Conservation (phyloP, 2,888 invertebrate genomes). For the Crepidodera aurea region DNA sequence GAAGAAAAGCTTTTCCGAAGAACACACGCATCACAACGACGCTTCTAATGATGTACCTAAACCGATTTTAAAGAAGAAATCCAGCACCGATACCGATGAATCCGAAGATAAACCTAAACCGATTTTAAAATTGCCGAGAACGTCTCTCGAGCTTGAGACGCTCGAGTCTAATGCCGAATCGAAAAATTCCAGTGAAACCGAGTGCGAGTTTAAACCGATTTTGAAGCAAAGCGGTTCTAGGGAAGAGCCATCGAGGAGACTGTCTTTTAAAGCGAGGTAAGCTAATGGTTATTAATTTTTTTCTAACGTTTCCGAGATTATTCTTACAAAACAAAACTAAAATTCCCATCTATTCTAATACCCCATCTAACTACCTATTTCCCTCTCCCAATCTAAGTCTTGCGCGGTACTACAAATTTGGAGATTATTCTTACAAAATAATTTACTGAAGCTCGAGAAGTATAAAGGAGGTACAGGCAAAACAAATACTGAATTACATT, state of each 20-base stretch:
- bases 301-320: too few species aligned
- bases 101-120: slow-evolving; percentile 78
- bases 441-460: too few species aligned
- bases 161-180: slow-evolving; percentile 36
- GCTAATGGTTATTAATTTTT: neutral
- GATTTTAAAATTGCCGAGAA: slow-evolving; percentile 77
- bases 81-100: slow-evolving; percentile 77
- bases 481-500: too few species aligned
- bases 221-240: slow-evolving; percentile 70
- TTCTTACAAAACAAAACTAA: too few species aligned
- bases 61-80: slow-evolving; percentile 89
- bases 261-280: slow-evolving; percentile 66
- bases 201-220: slow-evolving; percentile 70
- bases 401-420: too few species aligned
- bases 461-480: too few species aligned
- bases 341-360: too few species aligned
- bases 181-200: slow-evolving; percentile 63
- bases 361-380: too few species aligned
- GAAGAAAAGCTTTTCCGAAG: slow-evolving; percentile 80
- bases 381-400: too few species aligned
- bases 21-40: slow-evolving; percentile 65
- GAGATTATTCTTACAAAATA: too few species aligned
- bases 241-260: slow-evolving; percentile 69
- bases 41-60: slow-evolving; percentile 63
- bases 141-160: slow-evolving; percentile 45